phyloP scores from a whole-genome alignment of 64 coral and sea anemone species.

The Stichodactyla helianthus region DNA sequence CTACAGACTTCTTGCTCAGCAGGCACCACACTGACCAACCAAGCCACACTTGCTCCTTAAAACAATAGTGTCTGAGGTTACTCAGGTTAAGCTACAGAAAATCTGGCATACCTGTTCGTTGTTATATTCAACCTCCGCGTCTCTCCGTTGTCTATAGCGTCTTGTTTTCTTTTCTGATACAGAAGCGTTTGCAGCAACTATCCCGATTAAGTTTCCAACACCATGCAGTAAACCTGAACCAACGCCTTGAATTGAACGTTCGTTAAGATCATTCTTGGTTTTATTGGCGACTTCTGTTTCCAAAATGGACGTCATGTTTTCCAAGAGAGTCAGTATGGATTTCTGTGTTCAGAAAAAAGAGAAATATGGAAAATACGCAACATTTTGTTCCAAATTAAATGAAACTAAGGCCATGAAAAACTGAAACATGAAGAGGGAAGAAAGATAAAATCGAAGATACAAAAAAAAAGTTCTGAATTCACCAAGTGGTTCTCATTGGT shows the following conservation, averaged over 20 bases:
- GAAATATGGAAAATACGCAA: neutral
- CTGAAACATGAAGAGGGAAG: neutral
- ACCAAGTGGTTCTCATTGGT: no score
- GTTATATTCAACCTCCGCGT: neutral
- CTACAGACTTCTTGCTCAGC: no score
- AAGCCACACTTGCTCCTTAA: no score
- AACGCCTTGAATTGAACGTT: slow-evolving; percentile 37
- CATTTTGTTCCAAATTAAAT: neutral
- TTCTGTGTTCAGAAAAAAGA: slow-evolving; percentile 29
- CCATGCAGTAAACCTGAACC: slow-evolving; percentile 62
- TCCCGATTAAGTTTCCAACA: slow-evolving; percentile 69
- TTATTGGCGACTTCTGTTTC: slow-evolving; percentile 18
- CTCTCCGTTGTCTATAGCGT: neutral
- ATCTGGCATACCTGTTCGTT: neutral
- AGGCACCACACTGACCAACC: no score
- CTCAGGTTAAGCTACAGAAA: no score
- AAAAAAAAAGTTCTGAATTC: no score
- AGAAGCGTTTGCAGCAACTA: slow-evolving; percentile 52
- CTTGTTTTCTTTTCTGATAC: neutral
- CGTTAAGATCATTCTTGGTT: slow-evolving; percentile 44
- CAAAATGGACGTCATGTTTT: slow-evolving; percentile 37
- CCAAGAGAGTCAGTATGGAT: slow-evolving; percentile 41
- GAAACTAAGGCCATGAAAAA: neutral
- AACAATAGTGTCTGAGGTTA: neutral
- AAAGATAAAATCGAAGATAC: no score